Base-by-base conservation (phyloP, 1,140 invertebrate genomes). In the Papilio machaon region DNA sequence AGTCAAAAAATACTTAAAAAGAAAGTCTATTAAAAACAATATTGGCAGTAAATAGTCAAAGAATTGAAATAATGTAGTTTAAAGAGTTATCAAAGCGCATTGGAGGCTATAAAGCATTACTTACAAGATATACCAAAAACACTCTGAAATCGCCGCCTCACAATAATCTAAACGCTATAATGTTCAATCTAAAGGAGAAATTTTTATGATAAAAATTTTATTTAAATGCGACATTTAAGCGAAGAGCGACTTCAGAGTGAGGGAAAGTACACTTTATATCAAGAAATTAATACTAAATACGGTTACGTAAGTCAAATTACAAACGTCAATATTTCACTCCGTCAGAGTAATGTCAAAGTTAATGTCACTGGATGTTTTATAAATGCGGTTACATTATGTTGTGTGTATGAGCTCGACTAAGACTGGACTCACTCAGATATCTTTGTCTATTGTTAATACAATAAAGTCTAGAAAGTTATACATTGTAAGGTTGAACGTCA, bases 31-130 rank as follows among this genome's bases (percentile, higher is more conserved):
- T 89, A 93, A 89, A 76, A 75, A 17, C 6, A 30, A 88, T 73
- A 85, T 90, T 93, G 92, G 92, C 91, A 93, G 92, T 94, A 90
- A 94, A 90, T 93, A 92, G 87, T 90, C 90, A 92, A 86, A 58
- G 47, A 79, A 88, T 87, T 85, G 84, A 86, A 85, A 84, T 81
- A 85, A 86, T 85, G 85, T 84, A 80, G 83, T 85, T 83, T 85
- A 82, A 82, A 82, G 82, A 82, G 87, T 89, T 88, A 77, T 91
- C 90, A 85, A 94, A 94, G 92, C 92, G 91, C 89, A 91, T 89
- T 90, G 83, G 89, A 92, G 90, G 93, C 93, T 89, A 85, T 85
- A 85, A 93, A 94, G 92, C 91, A 86, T 46, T 94, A 93, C 90
- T 92, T 93, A 94, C 89, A 92, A 86, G 80, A 67, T 87, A 87